Percentiles rank a stretch among this genome's conserved stretches.
Conservation (phyloP, 2,113 vertebrate genomes). For the Poeciliopsis turrubarensis region DNA sequence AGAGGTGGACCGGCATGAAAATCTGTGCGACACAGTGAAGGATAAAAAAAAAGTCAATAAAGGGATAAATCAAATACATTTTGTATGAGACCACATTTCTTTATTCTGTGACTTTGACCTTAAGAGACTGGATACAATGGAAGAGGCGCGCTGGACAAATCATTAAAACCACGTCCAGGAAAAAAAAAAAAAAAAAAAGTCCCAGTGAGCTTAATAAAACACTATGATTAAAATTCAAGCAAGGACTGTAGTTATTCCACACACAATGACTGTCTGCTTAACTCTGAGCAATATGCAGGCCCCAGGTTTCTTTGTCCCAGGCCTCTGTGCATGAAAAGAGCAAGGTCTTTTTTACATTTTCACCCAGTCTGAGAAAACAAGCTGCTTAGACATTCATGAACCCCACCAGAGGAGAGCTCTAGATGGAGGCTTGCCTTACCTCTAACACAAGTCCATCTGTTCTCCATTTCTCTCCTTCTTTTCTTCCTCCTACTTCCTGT, state of each 20-base stretch:
- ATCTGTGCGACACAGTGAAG: slow-evolving; percentile 20
- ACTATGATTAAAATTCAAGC: slow-evolving; percentile 78
- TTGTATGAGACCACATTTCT: slow-evolving; percentile 45
- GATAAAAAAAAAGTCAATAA: slow-evolving; percentile 47
- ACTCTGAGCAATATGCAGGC: slow-evolving; percentile 65
- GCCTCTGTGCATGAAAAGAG: slow-evolving; percentile 50
- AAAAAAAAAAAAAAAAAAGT: slow-evolving; percentile 62
- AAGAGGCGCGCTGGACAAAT: slow-evolving; percentile 52
- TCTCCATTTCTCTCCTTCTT: slow-evolving; percentile 19
- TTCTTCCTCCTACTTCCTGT: background rate
- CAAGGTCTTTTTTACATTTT: slow-evolving; percentile 69
- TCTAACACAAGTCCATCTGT: slow-evolving; percentile 19
- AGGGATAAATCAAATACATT: slow-evolving; percentile 36
- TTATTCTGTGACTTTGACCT: slow-evolving; percentile 47
- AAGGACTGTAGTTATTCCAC: slow-evolving; percentile 64
- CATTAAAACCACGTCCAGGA: slow-evolving; percentile 65
- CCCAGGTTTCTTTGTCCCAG: slow-evolving; percentile 68
- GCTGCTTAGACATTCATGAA: slow-evolving; percentile 62
- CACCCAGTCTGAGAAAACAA: slow-evolving; percentile 61
- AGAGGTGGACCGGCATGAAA: slow-evolving; percentile 18
- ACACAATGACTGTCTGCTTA: slow-evolving; percentile 71
- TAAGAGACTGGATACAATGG: slow-evolving; percentile 35
- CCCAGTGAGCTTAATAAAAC: slow-evolving; percentile 76
- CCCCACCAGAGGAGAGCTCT: slow-evolving; percentile 22
- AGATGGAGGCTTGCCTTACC: slow-evolving; percentile 30